phyloP scores from a whole-genome alignment of 2,888 invertebrate genomes.

The Agriopis aurantiaria region DNA sequence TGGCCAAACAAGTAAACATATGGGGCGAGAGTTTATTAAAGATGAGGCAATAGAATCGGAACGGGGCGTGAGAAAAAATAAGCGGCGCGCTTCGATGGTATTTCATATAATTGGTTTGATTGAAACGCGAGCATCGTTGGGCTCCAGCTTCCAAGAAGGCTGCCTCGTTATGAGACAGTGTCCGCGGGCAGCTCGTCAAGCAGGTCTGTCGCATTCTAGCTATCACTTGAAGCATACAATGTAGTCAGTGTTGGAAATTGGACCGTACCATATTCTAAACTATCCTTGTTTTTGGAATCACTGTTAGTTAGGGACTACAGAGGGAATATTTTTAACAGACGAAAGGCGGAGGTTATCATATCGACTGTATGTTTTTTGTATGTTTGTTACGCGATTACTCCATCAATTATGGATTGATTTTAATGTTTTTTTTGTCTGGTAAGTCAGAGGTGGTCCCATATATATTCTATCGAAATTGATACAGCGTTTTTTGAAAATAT shows the following conservation, averaged over 20 bases:
- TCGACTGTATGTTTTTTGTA: too few species aligned
- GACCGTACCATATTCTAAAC: not conserved
- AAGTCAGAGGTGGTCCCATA: too few species aligned
- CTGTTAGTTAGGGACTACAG: not conserved
- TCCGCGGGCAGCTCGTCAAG: constrained; percentile 60
- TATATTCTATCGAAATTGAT: too few species aligned
- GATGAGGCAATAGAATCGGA: constrained; percentile 3
- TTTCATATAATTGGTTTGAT: constrained; percentile 81
- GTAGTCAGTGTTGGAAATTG: not conserved
- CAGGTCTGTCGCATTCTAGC: constrained; percentile 57
- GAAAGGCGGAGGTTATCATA: too few species aligned
- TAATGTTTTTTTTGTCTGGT: too few species aligned
- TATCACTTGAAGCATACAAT: not conserved
- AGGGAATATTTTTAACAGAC: not conserved
- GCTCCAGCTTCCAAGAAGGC: constrained; percentile 74
- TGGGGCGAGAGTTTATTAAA: constrained; percentile 21
- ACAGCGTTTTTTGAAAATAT: too few species aligned
- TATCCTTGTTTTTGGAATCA: not conserved
- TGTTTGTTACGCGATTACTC: too few species aligned
- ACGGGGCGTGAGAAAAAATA: constrained; percentile 47
- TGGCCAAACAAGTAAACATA: not conserved
- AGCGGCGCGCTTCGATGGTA: constrained; percentile 64
- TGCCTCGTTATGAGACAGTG: constrained; percentile 78
- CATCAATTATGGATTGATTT: too few species aligned
- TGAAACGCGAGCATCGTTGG: constrained; percentile 79